Percentiles rank a stretch among this genome's conserved stretches.
phyloP scores from a whole-genome alignment of 2,797 vertebrate genomes.

The Onychomys leucogaster region DNA sequence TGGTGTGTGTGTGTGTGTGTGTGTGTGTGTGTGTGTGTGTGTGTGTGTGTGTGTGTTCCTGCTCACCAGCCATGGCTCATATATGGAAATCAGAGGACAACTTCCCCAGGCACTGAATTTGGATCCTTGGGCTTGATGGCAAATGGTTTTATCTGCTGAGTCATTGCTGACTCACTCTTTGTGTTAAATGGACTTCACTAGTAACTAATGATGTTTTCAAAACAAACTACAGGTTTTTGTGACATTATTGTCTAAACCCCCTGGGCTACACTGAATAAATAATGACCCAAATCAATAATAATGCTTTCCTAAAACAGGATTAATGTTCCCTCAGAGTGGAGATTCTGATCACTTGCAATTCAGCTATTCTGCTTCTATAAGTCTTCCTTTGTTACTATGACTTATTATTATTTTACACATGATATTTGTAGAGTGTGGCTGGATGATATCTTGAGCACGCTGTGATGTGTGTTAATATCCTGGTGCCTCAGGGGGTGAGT shows the following conservation, averaged over 20 bases:
- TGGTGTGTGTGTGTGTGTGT: background rate
- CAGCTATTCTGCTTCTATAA: background rate
- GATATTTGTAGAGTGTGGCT: background rate
- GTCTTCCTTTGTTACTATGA: background rate
- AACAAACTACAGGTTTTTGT: slow-evolving; percentile 15
- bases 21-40: background rate
- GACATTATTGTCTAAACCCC: background rate
- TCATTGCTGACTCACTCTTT: background rate
- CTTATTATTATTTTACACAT: background rate
- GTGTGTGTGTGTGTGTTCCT: background rate
- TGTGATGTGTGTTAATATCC: background rate
- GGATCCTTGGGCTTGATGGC: no score
- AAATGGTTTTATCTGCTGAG: background rate
- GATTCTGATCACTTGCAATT: background rate
- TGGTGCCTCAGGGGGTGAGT: background rate
- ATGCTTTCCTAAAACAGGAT: background rate
- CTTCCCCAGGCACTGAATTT: no score
- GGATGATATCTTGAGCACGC: background rate
- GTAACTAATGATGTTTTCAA: background rate
- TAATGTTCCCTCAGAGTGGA: background rate
- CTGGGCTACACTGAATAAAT: slow-evolving; percentile 2
- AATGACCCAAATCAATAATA: slow-evolving; percentile 6
- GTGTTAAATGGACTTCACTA: background rate
- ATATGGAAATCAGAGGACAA: background rate
- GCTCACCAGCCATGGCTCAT: accelerated